Evolutionary conservation across 2,797 vertebrate genomes (phyloP), one percentile per base, ranked within the genome.

Genomic region (Hozukius guyotensis): DNA sequence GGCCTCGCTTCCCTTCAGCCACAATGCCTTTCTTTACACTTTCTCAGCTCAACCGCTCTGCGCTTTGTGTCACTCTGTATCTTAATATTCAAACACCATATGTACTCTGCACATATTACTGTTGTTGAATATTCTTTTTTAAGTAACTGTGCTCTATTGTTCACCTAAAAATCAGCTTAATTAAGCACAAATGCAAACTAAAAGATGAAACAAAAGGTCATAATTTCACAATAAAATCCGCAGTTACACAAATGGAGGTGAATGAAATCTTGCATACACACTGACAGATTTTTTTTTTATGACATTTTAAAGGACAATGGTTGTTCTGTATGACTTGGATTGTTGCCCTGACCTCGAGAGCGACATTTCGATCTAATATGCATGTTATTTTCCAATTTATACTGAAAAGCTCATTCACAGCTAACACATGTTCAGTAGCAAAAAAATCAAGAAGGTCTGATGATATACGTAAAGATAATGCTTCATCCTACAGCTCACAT

Each of bases 1-100:
- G 65, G 57, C 80, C 70, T 84, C 18, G 49, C 63, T 66, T 88
- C 73, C 52, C 61, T 84, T 79, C 60, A 71, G 27, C 55, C 71
- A 64, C 75, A 72, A 72, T 60, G 72, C 27, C 61, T 34, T 56
- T 78, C 62, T 75, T 59, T 63, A 81, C 69, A 71, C 27, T 73
- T 60, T 24, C 55, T 56, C 57, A 57, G 49, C 24, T 65, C 59
- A 20, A 3, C 73, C 61, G 76, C 55, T 56, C 18, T 53, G 36
- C 25, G 8, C 36, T 75, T 57, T 78, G 53, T 67, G 64, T 14
- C 46, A 59, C 24, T 70, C 11, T 11, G 22, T 4, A n/a, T 5
- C 32, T 63, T 24, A 24, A 38, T 62, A 69, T 67, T 76, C 25
- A 78, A 14, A 81, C 27, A 16, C 2, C 9, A 31, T 49, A 7